phyloP scores from a whole-genome alignment of 92 coral and sea anemone species.

The Porites rus region DNA sequence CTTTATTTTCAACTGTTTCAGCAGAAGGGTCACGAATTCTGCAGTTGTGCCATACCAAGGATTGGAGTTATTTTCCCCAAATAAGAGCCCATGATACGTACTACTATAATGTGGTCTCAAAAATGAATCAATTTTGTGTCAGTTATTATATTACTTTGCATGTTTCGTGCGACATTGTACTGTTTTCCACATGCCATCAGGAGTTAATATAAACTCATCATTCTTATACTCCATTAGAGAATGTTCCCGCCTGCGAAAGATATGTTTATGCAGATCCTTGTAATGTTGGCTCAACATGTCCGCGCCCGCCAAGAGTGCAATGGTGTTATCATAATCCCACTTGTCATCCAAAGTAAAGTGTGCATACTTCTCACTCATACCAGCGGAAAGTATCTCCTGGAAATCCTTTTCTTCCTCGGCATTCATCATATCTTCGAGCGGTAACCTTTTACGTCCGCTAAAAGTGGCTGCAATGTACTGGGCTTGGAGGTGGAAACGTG shows the following conservation, averaged over 20 bases:
- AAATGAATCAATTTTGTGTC: too few relatives aligned
- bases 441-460: conserved; percentile 64
- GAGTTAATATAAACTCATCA: conserved; percentile 45
- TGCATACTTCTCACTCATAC: conserved; percentile 67
- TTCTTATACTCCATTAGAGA: conserved; percentile 53
- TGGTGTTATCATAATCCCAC: conserved; percentile 69
- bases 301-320: conserved; percentile 77
- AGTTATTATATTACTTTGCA: background rate
- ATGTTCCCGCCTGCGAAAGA: conserved; percentile 33
- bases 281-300: conserved; percentile 47
- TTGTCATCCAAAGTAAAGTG: conserved; percentile 71
- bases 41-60: too few relatives aligned
- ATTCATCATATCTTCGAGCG: conserved; percentile 77
- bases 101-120: too few relatives aligned
- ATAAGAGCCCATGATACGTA: too few relatives aligned
- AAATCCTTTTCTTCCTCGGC: conserved; percentile 72
- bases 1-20: too few relatives aligned
- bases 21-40: too few relatives aligned
- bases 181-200: conserved; percentile 42
- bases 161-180: background rate
- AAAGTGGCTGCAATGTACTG: conserved; percentile 68
- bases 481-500: conserved; percentile 83
- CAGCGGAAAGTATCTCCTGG: conserved; percentile 59
- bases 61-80: too few relatives aligned
- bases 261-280: conserved; percentile 57